Conservation (phyloP, 2,113 vertebrate species). For the Strix uralensis region DNA sequence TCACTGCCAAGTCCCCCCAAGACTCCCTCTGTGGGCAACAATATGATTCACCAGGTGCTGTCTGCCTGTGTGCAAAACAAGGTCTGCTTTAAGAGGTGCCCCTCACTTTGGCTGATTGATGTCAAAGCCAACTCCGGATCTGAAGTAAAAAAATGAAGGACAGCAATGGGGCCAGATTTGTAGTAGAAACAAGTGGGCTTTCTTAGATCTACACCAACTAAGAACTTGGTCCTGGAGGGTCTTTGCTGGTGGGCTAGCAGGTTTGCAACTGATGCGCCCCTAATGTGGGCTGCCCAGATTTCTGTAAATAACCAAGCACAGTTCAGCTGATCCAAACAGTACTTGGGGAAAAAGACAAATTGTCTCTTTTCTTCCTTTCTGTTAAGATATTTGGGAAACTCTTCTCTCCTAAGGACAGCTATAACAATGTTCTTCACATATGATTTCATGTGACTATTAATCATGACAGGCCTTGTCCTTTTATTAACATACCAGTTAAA, state of each 20-base stretch:
- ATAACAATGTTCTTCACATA: not conserved
- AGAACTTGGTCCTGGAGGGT: not conserved
- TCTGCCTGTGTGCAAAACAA: not conserved
- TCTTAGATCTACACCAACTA: not conserved
- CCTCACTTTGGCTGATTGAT: not conserved
- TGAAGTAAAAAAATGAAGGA: not conserved
- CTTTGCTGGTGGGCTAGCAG: not conserved
- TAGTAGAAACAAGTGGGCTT: not conserved
- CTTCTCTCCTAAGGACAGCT: not conserved
- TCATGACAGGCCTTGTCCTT: not conserved
- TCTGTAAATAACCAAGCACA: not conserved
- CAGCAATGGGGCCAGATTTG: not conserved
- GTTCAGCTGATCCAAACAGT: not conserved
- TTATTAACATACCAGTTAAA: not conserved
- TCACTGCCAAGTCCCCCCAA: not conserved
- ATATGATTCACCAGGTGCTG: not conserved
- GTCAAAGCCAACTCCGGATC: not conserved
- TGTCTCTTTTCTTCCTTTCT: not conserved
- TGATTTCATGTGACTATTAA: constrained; percentile 3
- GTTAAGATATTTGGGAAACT: not conserved
- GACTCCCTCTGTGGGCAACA: not conserved
- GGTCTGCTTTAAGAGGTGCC: not conserved
- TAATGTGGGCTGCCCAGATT: not conserved
- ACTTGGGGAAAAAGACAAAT: not conserved
- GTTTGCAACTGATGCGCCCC: not conserved